Conservation (phyloP, 1,140 invertebrate species). For the Holotrichia oblita region DNA sequence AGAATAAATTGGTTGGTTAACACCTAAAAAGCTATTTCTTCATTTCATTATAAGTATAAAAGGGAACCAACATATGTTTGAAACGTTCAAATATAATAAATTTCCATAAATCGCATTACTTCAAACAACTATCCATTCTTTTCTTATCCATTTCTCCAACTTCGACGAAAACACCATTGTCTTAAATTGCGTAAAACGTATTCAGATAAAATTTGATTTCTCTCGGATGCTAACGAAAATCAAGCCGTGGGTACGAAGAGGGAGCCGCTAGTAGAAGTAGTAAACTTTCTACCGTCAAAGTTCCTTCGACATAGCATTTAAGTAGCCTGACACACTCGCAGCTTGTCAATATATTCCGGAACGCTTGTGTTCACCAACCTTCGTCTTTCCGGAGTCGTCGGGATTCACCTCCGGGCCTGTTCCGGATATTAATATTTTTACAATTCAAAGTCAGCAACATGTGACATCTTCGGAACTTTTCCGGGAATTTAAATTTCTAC, state of each 20-base stretch:
- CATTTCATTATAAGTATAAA: no score
- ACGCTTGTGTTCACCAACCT: neutral
- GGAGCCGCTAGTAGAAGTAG: neutral
- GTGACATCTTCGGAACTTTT: constrained; percentile 30
- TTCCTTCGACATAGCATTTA: neutral
- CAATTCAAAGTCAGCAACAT: constrained; percentile 35
- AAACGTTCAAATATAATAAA: no score
- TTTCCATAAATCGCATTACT: neutral
- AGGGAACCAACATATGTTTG: no score
- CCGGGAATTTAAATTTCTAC: constrained; percentile 28
- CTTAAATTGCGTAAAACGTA: neutral
- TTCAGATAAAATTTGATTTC: constrained; percentile 18
- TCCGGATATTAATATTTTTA: constrained; percentile 29
- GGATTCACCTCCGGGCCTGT: neutral
- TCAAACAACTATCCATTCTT: neutral
- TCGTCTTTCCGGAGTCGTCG: neutral
- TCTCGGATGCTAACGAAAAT: neutral
- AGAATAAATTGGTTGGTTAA: no score
- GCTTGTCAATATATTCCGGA: neutral
- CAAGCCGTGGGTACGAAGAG: neutral
- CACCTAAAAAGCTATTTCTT: no score
- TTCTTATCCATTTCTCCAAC: neutral
- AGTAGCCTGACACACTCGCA: neutral
- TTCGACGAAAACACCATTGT: neutral
- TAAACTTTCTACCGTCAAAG: neutral